phyloP scores from a whole-genome alignment of 2,797 vertebrate genomes.

The Vultur gryphus region DNA sequence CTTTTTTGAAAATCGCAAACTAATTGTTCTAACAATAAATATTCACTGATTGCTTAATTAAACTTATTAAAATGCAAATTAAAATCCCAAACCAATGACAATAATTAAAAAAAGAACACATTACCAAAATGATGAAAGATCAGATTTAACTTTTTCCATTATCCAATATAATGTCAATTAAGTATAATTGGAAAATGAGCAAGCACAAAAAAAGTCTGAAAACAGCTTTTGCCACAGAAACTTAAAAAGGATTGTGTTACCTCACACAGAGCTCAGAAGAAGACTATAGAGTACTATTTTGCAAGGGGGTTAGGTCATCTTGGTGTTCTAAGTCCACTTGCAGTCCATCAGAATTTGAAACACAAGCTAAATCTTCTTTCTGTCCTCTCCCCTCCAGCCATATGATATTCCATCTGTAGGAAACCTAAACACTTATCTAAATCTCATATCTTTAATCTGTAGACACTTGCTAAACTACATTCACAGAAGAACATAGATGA shows the following conservation, averaged over 20 bases:
- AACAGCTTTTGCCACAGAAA: neutral
- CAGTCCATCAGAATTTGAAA: neutral
- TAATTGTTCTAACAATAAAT: constrained; percentile 12
- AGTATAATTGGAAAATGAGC: constrained; percentile 7
- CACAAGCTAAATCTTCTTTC: neutral
- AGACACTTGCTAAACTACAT: neutral
- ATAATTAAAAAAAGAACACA: neutral
- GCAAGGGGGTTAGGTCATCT: neutral
- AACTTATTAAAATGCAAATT: constrained; percentile 48
- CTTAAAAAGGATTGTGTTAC: neutral
- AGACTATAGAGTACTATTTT: neutral
- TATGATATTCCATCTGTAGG: neutral
- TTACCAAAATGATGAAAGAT: constrained; percentile 4
- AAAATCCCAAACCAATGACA: neutral
- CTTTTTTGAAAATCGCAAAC: neutral
- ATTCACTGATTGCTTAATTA: constrained; percentile 20
- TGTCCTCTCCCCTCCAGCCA: neutral
- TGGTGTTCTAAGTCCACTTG: neutral
- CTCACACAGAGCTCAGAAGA: neutral
- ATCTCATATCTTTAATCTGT: neutral
- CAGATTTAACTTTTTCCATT: constrained; percentile 20
- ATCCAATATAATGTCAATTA: neutral
- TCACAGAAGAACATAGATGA: neutral
- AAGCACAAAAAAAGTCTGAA: neutral
- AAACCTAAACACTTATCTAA: neutral